Evolutionary conservation across 1,140 invertebrate species (phyloP).

Genomic region (Diploscapter pachys): DNA sequence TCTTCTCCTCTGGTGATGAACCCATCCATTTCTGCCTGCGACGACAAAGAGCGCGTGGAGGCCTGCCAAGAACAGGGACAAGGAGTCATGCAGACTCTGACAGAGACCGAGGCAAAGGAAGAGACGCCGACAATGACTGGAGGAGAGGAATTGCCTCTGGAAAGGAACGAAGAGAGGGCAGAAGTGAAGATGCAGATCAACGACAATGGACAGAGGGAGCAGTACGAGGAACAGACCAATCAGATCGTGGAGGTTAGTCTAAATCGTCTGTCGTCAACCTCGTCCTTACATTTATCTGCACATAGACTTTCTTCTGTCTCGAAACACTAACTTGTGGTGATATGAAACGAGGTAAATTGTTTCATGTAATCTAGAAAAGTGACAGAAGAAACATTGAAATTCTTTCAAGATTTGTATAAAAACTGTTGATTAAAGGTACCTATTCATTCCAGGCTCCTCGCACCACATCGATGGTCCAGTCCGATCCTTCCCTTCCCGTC

Average conservation of each 20-base stretch:
- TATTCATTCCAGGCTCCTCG: no score
- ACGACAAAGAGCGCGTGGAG: slow-evolving; percentile 5
- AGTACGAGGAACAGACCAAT: not conserved
- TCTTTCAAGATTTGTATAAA: no score
- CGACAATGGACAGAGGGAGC: not conserved
- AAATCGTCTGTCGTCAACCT: no score
- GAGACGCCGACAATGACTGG: not conserved
- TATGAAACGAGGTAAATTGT: no score
- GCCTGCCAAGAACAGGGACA: not conserved
- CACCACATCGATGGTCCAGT: no score
- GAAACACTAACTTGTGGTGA: no score
- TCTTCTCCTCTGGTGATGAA: slow-evolving; percentile 3
- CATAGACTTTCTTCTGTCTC: no score
- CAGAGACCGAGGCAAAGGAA: not conserved
- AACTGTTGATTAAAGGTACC: no score
- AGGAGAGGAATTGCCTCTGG: not conserved
- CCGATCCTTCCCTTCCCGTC: no score
- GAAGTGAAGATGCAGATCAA: not conserved
- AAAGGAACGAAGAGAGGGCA: not conserved
- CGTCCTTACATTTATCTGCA: no score
- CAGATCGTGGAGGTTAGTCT: not conserved
- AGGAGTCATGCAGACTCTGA: not conserved
- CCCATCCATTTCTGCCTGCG: not conserved
- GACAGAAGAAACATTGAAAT: no score
- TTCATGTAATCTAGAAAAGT: no score